Evolutionary conservation across 2,113 vertebrate species (phyloP), one percentile per base, ranked within the genome.

Genomic region (Nyctereutes procyonoides): DNA sequence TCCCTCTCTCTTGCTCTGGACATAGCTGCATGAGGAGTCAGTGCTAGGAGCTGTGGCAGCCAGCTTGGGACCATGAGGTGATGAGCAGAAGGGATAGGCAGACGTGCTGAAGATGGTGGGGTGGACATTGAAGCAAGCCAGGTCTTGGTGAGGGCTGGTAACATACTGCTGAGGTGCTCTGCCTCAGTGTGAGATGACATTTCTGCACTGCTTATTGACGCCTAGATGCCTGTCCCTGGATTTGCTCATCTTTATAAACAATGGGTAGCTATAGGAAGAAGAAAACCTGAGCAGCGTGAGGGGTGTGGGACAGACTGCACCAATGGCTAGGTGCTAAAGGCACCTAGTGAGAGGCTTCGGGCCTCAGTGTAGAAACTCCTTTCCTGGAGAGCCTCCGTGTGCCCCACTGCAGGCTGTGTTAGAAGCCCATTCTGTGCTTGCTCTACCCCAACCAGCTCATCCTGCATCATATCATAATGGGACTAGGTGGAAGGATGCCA

Each of bases 221-320:
- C 43, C 74, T 51, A n/a, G 38, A 67, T 55, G 38, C 30, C 24
- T 55, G 30, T 7, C 48, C 24, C 17, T 69, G 48, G 28, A 9
- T 28, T 58, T 60, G 55, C 63, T 96, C 79, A 14, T 43, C 38
- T 58, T 89, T 77, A 32, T 20, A 65, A 86, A 62, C 16, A 43
- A n/a, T 1, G 60, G 24, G 43, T 48, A 51, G 43, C 20, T 32
- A 74, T 3, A 9, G 22, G 30, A 85, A 93, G 55, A 82, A 55
- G 2, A 81, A 15, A 48, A 48, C 17, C n/a, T n/a, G 71, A 8
- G 76, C 56, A 19, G 43, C 5, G 12, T 35, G 11, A 88, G 71
- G 17, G n/a, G 8, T 0, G 0, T 19, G 5, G 30, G 38, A 51
- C 17, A 62, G 69, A 76, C 0, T 38, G 26, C 17, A 11, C 22